Evolutionary conservation across 2,888 invertebrate species (phyloP).

Genomic region (Synergus itoensis): DNA sequence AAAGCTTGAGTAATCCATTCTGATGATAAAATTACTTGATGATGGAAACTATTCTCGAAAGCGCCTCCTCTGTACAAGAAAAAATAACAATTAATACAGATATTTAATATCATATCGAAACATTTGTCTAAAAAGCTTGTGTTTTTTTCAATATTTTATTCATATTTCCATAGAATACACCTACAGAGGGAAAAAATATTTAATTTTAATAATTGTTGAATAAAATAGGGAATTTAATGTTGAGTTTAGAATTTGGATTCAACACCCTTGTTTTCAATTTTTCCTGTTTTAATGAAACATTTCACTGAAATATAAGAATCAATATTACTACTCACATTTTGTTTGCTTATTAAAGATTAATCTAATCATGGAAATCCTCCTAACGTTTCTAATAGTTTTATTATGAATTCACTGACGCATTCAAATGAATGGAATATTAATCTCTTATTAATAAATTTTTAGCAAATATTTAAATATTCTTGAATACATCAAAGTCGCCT

Average conservation of each 20-base stretch:
- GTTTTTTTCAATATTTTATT: background rate
- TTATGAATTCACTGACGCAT: background rate
- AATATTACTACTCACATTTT: background rate
- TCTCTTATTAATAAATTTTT: slow-evolving; percentile 1
- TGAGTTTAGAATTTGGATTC: no score
- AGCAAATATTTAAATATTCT: background rate
- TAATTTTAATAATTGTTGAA: no score
- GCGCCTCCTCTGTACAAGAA: slow-evolving; percentile 33
- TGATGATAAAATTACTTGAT: slow-evolving; percentile 55
- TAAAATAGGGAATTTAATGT: no score
- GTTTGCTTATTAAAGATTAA: slow-evolving; percentile 13
- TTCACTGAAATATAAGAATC: background rate
- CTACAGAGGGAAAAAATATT: no score
- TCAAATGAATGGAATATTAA: background rate
- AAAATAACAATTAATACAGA: slow-evolving; percentile 27
- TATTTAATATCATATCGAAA: background rate
- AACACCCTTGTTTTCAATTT: background rate
- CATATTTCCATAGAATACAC: background rate
- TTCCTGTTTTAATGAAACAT: background rate
- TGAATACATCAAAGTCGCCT: no score
- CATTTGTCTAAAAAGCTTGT: background rate
- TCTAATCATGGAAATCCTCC: slow-evolving; percentile 2
- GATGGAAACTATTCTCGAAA: slow-evolving; percentile 28
- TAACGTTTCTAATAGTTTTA: background rate
- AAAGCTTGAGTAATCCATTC: slow-evolving; percentile 67